Base-by-base conservation (phyloP, 2,113 vertebrate species). In the Ptilonorhynchus violaceus region DNA sequence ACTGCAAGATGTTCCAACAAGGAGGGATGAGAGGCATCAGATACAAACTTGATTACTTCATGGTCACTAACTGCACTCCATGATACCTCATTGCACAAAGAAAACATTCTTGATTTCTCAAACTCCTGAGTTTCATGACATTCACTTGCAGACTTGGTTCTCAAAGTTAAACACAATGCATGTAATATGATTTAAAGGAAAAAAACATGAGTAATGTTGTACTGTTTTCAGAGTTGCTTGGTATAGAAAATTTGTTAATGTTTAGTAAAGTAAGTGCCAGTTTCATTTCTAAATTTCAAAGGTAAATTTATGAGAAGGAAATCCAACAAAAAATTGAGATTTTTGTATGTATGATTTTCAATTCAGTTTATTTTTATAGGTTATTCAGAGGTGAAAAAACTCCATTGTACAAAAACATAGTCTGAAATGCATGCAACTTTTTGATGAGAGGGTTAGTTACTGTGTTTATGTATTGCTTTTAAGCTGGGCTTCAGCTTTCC, bases 91-190 rank as follows among this genome's bases (percentile, higher is more conserved):
- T 20, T 93, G 52, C 77, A 47, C 66, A 52, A 76, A 75, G 74
- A 93, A 92, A 89, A 84, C 81, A 49, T 27, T 88, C 47, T 63
- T 79, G 64, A 86, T 88, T 96, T 94, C 74, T 79, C 33, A 92
- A 7, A 85, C 60, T 70, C 80, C 60, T n/a, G 39, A 47, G 27
- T 90, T 92, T 81, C 35, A 46, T 60, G 53, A 47, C 37, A 25
- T 91, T 91, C 63, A 21, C 21, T 50, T 83, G 50, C 42, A 37
- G 92, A 50, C 33, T 66, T 83, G 25, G 6, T 53, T 94, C 86
- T 86, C 33, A 41, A 74, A 86, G 50, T 63, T 93, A 66, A 91
- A 62, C 37, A 46, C 27, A n/a, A 13, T 44, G 28, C 44, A 41
- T 12, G 1, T 68, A 35, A 41, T 73, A 53, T 27, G 27, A 63